Evolutionary conservation across 2,888 invertebrate genomes (phyloP).

Genomic region (Steromphala cineraria): DNA sequence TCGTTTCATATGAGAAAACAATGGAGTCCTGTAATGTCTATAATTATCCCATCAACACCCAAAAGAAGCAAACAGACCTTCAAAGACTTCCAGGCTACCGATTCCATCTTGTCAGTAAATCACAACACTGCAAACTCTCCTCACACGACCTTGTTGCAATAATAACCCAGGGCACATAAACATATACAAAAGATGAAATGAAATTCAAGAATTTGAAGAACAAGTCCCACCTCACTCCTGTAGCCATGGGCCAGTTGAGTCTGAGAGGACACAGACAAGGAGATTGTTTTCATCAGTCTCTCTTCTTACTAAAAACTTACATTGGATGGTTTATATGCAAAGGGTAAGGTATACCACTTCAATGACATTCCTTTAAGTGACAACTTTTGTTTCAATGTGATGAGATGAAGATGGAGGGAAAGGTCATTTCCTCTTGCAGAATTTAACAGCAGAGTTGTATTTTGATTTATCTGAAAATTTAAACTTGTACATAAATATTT

Average conservation of each 20-base stretch:
- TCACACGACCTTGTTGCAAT: not conserved
- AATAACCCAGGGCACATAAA: not conserved
- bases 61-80: not conserved
- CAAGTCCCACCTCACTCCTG: not conserved
- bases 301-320: not conserved
- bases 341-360: not conserved
- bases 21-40: constrained; percentile 3
- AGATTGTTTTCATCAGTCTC: not conserved
- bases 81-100: not conserved
- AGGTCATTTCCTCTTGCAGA: not conserved
- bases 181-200: constrained; percentile 9
- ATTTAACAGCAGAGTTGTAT: too few species aligned
- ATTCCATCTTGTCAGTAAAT: not conserved
- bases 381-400: not conserved
- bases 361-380: not conserved
- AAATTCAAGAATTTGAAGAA: constrained; percentile 6
- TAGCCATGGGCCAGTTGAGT: not conserved
- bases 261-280: not conserved
- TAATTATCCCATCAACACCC: not conserved
- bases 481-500: too few species aligned
- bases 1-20: not conserved
- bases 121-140: not conserved
- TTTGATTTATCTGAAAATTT: too few species aligned
- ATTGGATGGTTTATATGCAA: not conserved
- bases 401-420: not conserved